Percentiles rank a stretch among this genome's conserved stretches.
These are phyloP conservation scores for Saguinus imperator DNA, from an alignment of 2,113 vertebrate genomes.

Conservation along the genomic window DNA sequence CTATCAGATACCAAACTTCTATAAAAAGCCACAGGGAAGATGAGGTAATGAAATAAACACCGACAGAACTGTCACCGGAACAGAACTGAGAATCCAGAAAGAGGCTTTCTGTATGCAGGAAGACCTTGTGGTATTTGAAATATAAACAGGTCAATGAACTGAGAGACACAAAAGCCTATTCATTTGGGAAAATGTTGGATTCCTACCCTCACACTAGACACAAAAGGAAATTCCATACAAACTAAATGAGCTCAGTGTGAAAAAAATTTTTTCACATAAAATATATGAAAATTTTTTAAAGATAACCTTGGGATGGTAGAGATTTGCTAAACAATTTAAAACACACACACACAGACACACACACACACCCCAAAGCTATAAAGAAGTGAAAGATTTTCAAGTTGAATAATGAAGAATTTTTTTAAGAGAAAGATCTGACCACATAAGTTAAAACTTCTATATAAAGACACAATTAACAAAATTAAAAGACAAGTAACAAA, in stretches of 20 bases:
- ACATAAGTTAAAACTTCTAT: not conserved
- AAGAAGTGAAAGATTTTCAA: not conserved
- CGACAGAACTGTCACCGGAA: not conserved
- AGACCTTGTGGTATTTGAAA: conserved; percentile 4
- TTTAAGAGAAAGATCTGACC: not conserved
- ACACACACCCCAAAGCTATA: not conserved
- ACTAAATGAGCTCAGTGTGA: not conserved
- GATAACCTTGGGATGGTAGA: not conserved
- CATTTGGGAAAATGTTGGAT: conserved; percentile 14
- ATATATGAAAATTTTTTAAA: not conserved
- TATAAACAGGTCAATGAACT: not conserved
- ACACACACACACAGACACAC: no score
- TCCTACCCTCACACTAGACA: not conserved
- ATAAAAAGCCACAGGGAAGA: not conserved
- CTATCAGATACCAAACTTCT: not conserved
- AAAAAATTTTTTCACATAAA: not conserved
- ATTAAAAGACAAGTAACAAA: conserved; percentile 18
- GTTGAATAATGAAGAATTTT: no score
- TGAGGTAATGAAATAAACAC: not conserved
- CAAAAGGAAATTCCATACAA: conserved; percentile 38
- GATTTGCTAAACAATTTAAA: no score
- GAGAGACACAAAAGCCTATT: not conserved
- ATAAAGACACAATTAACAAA: not conserved
- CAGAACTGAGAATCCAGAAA: not conserved
- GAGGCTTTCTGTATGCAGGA: not conserved